phyloP scores from a whole-genome alignment of 2,797 vertebrate species.

The Microcaecilia unicolor region DNA sequence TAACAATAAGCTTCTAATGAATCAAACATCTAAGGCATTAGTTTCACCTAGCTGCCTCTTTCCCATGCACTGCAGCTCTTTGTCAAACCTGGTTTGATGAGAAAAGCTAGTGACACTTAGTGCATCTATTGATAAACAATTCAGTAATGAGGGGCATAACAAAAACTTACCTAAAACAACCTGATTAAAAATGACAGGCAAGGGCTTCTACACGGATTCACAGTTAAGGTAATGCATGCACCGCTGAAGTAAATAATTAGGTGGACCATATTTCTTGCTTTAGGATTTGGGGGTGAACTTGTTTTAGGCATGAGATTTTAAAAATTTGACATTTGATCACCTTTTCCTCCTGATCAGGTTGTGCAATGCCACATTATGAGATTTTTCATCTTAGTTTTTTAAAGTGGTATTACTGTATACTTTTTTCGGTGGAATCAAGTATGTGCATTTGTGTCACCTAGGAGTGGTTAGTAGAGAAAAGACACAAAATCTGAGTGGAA shows the following conservation, averaged over 20 bases:
- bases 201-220: constrained; percentile 40
- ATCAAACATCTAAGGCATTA: constrained; percentile 98
- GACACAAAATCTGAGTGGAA: too few relatives aligned
- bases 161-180: constrained; percentile 76
- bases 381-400: too few relatives aligned
- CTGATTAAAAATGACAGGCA: constrained; percentile 70
- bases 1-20: constrained; percentile 99
- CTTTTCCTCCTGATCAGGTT: too few relatives aligned
- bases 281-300: too few relatives aligned
- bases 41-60: constrained; percentile 98
- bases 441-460: too few relatives aligned
- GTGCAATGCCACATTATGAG: too few relatives aligned
- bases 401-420: too few relatives aligned
- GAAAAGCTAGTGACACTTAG: constrained; percentile 94
- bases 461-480: too few relatives aligned
- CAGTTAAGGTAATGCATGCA: constrained; percentile 49
- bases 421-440: too few relatives aligned
- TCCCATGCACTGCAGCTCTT: constrained; percentile 80
- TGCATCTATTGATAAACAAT: constrained; percentile 98
- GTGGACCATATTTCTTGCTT: too few relatives aligned
- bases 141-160: constrained; percentile 81
- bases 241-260: constrained; percentile 42
- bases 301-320: too few relatives aligned
- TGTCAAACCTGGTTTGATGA: constrained; percentile 92
- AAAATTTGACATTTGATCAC: too few relatives aligned